phyloP scores from a whole-genome alignment of 2,113 vertebrate genomes.

The Bos indicus region DNA sequence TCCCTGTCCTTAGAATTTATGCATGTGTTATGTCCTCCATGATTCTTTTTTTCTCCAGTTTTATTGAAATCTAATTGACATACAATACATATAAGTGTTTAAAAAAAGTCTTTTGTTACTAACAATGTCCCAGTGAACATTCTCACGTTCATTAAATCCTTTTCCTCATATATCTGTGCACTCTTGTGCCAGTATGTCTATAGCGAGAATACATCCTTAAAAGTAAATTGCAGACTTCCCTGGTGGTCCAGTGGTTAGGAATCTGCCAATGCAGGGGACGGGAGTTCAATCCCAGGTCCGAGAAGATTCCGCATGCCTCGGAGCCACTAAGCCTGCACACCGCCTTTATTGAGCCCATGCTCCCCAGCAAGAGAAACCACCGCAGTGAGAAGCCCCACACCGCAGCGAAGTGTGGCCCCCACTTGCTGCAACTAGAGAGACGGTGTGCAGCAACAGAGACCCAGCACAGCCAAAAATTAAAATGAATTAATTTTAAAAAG shows the following conservation, averaged over 20 bases:
- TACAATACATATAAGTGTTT: not conserved
- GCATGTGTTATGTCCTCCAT: not conserved
- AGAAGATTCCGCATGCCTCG: not conserved
- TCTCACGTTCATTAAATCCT: not conserved
- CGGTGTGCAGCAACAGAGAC: not conserved
- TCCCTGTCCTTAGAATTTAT: not conserved
- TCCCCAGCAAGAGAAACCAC: not conserved
- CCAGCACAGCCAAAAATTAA: not conserved
- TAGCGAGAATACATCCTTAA: not conserved
- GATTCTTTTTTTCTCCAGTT: not conserved
- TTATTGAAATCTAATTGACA: not conserved
- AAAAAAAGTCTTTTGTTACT: not conserved
- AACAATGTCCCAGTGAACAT: not conserved
- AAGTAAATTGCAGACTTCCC: not conserved
- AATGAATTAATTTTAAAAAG: not conserved
- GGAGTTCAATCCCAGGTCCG: not conserved
- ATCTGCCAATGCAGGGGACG: not conserved
- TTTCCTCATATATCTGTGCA: not conserved
- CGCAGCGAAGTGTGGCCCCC: not conserved
- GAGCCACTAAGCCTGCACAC: not conserved
- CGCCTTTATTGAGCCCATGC: not conserved
- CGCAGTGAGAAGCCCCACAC: not conserved
- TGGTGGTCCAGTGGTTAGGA: not conserved
- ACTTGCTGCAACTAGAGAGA: not conserved
- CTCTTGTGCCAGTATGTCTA: not conserved